Conservation (phyloP, 2,797 vertebrate species). For the Huso huso region DNA sequence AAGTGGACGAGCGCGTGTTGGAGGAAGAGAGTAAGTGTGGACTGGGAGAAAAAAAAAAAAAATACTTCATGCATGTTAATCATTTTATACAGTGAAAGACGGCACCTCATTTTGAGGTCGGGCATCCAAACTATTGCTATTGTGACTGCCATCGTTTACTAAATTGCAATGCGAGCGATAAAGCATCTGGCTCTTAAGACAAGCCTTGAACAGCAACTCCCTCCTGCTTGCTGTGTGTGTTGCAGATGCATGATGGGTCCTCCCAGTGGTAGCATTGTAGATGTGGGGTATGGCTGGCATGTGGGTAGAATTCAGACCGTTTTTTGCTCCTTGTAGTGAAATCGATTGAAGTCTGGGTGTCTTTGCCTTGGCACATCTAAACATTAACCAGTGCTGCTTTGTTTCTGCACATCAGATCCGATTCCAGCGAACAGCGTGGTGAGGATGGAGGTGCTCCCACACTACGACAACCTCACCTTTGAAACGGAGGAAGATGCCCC, state of each 20-base stretch:
- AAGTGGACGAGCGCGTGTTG: constrained; percentile 51
- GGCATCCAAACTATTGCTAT: too few relatives aligned
- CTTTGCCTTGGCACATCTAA: neutral
- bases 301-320: neutral
- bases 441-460: constrained; percentile 50
- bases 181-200: too few relatives aligned
- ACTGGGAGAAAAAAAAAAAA: too few relatives aligned
- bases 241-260: too few relatives aligned
- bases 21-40: constrained; percentile 22
- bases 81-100: too few relatives aligned
- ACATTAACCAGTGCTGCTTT: neutral
- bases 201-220: too few relatives aligned
- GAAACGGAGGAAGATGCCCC: constrained; percentile 52
- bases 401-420: neutral
- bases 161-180: too few relatives aligned
- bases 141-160: too few relatives aligned
- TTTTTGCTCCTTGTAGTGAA: neutral
- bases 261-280: too few relatives aligned
- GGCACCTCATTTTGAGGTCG: too few relatives aligned
- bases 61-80: too few relatives aligned
- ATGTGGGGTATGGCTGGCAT: neutral
- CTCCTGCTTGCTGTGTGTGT: too few relatives aligned
- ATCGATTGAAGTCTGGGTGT: neutral
- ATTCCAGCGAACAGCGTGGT: constrained; percentile 25
- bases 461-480: constrained; percentile 69